Percentiles rank a stretch among this genome's conserved stretches.
Conservation (phyloP, 2,888 invertebrate genomes). For the Heliconius cydno region DNA sequence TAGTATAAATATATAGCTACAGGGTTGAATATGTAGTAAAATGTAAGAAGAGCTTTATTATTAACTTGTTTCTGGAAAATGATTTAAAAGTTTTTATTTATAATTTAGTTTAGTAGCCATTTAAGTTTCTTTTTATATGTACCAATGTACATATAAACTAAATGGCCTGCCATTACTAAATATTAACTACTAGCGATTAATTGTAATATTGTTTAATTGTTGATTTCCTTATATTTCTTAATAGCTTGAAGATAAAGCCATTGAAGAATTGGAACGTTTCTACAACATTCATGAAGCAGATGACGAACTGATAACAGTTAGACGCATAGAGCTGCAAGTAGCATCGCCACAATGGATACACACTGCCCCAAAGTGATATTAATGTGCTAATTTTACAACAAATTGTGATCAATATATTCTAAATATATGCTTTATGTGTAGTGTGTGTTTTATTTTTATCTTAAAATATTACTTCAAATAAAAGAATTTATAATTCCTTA, state of each 20-base stretch:
- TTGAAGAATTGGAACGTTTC: slow-evolving; percentile 89
- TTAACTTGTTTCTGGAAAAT: too few species aligned
- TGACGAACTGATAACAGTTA: slow-evolving; percentile 89
- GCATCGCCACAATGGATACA: slow-evolving; percentile 85
- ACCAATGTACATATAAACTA: too few species aligned
- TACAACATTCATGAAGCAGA: slow-evolving; percentile 88
- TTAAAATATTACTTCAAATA: neutral
- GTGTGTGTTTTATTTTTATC: slow-evolving; percentile 8
- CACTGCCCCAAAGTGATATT: slow-evolving; percentile 70
- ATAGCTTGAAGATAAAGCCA: slow-evolving; percentile 93
- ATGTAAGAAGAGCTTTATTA: too few species aligned
- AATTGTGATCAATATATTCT: slow-evolving; percentile 42
- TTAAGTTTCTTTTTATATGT: too few species aligned
- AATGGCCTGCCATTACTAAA: neutral
- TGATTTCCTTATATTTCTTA: slow-evolving; percentile 49
- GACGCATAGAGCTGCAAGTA: slow-evolving; percentile 84
- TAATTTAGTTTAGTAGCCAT: too few species aligned
- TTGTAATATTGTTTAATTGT: neutral
- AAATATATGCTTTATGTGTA: slow-evolving; percentile 42
- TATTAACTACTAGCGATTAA: neutral
- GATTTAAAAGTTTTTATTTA: too few species aligned
- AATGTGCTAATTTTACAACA: slow-evolving; percentile 62
- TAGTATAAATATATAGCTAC: too few species aligned
- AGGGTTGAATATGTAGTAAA: neutral
- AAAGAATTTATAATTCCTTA: too few species aligned